Conservation (phyloP, 2,797 vertebrate species). For the Rhynchotus rufescens region DNA sequence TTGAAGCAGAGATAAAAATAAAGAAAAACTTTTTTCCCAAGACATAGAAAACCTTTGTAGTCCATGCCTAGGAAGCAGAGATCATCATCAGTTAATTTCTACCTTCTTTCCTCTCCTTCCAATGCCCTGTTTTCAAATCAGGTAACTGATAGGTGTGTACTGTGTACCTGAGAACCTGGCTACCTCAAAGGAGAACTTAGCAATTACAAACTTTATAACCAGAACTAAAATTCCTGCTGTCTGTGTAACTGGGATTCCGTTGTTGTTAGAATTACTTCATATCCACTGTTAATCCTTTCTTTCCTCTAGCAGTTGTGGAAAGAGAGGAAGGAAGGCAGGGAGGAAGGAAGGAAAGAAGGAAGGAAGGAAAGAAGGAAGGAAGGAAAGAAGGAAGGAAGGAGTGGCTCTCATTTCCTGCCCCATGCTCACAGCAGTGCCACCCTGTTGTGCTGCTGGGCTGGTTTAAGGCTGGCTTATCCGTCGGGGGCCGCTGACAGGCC, state of each 20-base stretch:
- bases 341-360: background rate
- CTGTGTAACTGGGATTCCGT: background rate
- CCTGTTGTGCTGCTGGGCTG: background rate
- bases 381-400: background rate
- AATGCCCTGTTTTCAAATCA: background rate
- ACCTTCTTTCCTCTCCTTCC: background rate
- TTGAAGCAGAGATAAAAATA: background rate
- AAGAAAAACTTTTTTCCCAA: background rate
- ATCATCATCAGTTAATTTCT: background rate
- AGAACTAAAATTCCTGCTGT: background rate
- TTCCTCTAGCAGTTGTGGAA: background rate
- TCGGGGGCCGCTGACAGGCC: background rate
- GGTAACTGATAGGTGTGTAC: background rate
- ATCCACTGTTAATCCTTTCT: background rate
- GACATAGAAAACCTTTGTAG: background rate
- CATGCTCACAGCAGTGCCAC: background rate
- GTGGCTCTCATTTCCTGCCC: background rate
- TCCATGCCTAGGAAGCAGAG: background rate
- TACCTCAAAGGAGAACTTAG: background rate
- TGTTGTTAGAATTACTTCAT: conserved; percentile 21
- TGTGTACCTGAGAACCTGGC: background rate
- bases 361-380: no score
- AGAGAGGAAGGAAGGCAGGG: background rate
- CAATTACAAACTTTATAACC: background rate
- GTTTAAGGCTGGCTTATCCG: background rate